phyloP scores from a whole-genome alignment of 2,113 vertebrate genomes.

The Nanorana parkeri region DNA sequence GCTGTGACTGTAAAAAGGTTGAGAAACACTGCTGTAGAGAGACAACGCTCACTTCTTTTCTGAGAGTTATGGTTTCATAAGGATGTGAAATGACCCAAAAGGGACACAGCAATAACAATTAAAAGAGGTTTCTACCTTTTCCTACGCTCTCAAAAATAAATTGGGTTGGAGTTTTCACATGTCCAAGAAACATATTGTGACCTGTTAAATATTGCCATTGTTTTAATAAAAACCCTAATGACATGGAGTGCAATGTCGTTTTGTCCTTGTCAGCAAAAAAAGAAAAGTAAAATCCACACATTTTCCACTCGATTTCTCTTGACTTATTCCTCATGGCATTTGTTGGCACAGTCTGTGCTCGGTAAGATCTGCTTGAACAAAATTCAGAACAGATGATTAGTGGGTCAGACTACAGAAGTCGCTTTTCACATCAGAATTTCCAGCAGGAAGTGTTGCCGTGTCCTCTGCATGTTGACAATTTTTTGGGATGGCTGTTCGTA shows the following conservation, averaged over 20 bases:
- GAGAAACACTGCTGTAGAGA: too few relatives aligned
- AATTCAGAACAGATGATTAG: conserved; percentile 18
- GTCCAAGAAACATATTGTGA: conserved; percentile 2
- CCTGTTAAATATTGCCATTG: background rate
- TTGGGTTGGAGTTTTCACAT: background rate
- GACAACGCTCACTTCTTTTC: too few relatives aligned
- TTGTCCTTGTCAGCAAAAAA: conserved; percentile 12
- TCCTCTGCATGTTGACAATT: conserved; percentile 24
- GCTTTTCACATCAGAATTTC: conserved; percentile 26
- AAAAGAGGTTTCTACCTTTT: too few relatives aligned
- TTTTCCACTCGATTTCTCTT: conserved; percentile 26
- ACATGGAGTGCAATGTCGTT: background rate
- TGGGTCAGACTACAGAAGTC: conserved; percentile 4
- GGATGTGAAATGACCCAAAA: too few relatives aligned
- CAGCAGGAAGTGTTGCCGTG: background rate
- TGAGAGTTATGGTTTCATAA: too few relatives aligned
- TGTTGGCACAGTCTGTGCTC: background rate
- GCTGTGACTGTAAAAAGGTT: too few relatives aligned
- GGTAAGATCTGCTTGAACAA: background rate
- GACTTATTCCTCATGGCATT: conserved; percentile 25
- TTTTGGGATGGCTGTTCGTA: conserved; percentile 33
- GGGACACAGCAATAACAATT: too few relatives aligned
- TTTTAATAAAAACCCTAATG: background rate
- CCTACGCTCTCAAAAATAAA: too few relatives aligned
- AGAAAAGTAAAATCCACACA: conserved; percentile 27